phyloP scores from a whole-genome alignment of 1,140 invertebrate genomes.

The Nebria ingens region DNA sequence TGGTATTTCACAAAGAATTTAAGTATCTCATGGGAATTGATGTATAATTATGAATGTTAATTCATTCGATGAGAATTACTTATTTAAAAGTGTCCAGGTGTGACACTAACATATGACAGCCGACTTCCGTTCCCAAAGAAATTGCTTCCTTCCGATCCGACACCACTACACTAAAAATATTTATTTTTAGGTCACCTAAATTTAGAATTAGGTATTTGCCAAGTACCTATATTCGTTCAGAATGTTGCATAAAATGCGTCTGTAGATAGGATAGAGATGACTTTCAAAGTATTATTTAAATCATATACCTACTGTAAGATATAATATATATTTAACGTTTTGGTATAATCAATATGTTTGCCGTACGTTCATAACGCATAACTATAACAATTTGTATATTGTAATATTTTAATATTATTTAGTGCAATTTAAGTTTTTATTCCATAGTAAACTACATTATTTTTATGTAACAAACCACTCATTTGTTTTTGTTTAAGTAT shows the following conservation, averaged over 20 bases:
- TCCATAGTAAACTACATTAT: no score
- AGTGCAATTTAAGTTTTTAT: no score
- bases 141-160: neutral
- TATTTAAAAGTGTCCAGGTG: constrained; percentile 1
- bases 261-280: constrained; percentile 4
- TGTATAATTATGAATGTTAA: no score
- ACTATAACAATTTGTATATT: no score
- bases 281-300: constrained; percentile 4
- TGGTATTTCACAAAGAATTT: no score
- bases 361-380: neutral
- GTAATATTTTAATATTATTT: no score
- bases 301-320: no score
- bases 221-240: constrained; percentile 1
- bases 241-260: neutral
- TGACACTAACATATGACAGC: constrained; percentile 8
- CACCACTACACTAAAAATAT: neutral
- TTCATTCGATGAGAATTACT: neutral
- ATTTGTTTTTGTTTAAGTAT: no score
- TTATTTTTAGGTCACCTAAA: constrained; percentile 8
- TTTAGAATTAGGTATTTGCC: constrained; percentile 3
- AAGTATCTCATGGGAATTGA: no score
- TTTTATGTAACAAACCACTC: no score
- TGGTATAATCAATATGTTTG: neutral
- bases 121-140: constrained; percentile 4
- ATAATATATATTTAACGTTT: neutral